Evolutionary conservation across 2,797 vertebrate species (phyloP).

Genomic region (Hydrolagus colliei): DNA sequence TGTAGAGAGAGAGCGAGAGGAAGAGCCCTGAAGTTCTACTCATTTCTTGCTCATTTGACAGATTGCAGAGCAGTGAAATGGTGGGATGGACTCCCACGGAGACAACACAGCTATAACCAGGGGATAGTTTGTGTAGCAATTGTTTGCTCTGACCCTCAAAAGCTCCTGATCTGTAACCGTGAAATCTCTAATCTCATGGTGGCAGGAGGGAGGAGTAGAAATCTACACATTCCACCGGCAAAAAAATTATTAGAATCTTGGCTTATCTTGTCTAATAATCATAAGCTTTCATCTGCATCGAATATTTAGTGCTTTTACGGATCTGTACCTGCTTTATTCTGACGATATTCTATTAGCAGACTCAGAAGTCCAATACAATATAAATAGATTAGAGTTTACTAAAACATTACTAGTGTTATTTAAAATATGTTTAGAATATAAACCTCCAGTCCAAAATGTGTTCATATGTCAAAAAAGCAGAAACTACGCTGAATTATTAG

Average conservation of each 20-base stretch:
- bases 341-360: conserved; percentile 9
- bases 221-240: conserved; percentile 17
- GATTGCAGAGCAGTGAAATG: conserved; percentile 31
- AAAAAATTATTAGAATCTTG: conserved; percentile 23
- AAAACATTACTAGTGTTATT: not conserved
- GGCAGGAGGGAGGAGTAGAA: conserved; percentile 30
- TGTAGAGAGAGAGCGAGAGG: conserved; percentile 9
- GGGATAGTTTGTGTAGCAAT: conserved; percentile 32
- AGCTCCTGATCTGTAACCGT: conserved; percentile 32
- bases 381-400: conserved; percentile 28
- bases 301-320: not conserved
- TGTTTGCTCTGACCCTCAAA: conserved; percentile 31
- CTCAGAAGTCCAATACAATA: conserved; percentile 10
- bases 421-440: conserved; percentile 10
- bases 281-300: conserved; percentile 17
- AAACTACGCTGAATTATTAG: not conserved
- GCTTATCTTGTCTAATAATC: conserved; percentile 29
- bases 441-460: not conserved
- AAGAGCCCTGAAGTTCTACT: conserved; percentile 24
- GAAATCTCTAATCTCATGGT: conserved; percentile 32
- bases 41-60: conserved; percentile 32
- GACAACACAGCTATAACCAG: conserved; percentile 31
- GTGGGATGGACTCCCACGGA: conserved; percentile 30
- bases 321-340: conserved; percentile 14
- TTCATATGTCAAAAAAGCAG: not conserved